Base-by-base conservation (phyloP, 2,113 vertebrate species). In the Ictidomys tridecemlineatus region DNA sequence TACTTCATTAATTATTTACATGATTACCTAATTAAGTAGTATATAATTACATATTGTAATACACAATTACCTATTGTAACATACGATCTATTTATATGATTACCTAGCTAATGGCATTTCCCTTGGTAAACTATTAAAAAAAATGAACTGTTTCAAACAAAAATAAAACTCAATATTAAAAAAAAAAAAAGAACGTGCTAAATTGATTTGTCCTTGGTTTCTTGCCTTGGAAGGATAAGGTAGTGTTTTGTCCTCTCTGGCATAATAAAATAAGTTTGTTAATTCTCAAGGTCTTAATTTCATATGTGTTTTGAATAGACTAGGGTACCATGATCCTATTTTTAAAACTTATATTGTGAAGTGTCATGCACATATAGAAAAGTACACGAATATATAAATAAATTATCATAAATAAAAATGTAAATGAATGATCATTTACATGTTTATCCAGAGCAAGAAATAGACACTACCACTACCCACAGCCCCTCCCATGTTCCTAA, bases 1-100 rank as follows among this genome's bases (percentile, higher is more conserved):
- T 28, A 37, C n/a, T 67, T 89, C 51, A 28, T 94, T 88, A 85
- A 94, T 94, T 91, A 74, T 39, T 94, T 83, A 63, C 20, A n/a
- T 42, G 89, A 88, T 65, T 82, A 78, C 6, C 28, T 65, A 83
- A 58, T 73, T 84, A 51, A 39, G 32, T 37, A 76, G 45, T 39
- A 39, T 42, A 39, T 48, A 94, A 80, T 80, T 80, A 89, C 78
- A 30, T 84, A 63, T 28, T 88, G 13, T 67, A 79, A 83, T 24
- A 77, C n/a, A 70, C 80, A 91, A 89, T 91, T 88, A 79, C 32
- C 39, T 48, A 51, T 30, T 92, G 4, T 83, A 83, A 53, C 48
- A 74, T 63, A 20, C 53, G 85, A 48, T 74, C 84, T 89, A 78
- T 70, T 69, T 89, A 20, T 70, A 77, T 22, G 77, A 80, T 96